phyloP scores from a whole-genome alignment of 2,888 invertebrate genomes.

The Gastracanthus pulcherrimus region DNA sequence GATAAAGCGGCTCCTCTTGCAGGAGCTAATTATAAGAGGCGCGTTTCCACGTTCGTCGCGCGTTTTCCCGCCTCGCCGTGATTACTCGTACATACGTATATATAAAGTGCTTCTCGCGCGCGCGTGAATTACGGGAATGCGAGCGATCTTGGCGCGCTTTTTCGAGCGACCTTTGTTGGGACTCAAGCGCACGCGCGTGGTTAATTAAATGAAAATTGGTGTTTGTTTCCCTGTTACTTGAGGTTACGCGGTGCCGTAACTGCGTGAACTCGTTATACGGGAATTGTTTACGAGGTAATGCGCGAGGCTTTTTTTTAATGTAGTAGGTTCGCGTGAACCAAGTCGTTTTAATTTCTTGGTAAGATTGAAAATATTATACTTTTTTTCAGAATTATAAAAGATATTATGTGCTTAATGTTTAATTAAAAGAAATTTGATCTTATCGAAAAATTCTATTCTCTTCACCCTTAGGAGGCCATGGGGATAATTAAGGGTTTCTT shows the following conservation, averaged over 20 bases:
- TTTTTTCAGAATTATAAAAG: too few relatives aligned
- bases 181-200: not conserved
- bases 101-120: too few relatives aligned
- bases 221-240: conserved; percentile 25
- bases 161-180: conserved; percentile 41
- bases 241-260: not conserved
- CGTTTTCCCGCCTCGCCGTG: conserved; percentile 1
- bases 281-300: not conserved
- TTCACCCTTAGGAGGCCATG: too few relatives aligned
- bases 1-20: conserved; percentile 22
- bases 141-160: not conserved
- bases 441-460: too few relatives aligned
- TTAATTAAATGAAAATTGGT: conserved; percentile 51
- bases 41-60: conserved; percentile 40
- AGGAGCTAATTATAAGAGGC: conserved; percentile 50
- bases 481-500: too few relatives aligned
- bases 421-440: too few relatives aligned
- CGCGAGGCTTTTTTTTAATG: not conserved
- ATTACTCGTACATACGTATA: not conserved
- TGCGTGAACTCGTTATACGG: conserved; percentile 37
- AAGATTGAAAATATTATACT: not conserved
- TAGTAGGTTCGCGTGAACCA: not conserved
- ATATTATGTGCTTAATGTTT: too few relatives aligned
- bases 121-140: conserved; percentile 1
- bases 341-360: not conserved